These are phyloP conservation scores for Phlogophora meticulosa DNA, from an alignment of 2,888 invertebrate species.

Conservation along the genomic window DNA sequence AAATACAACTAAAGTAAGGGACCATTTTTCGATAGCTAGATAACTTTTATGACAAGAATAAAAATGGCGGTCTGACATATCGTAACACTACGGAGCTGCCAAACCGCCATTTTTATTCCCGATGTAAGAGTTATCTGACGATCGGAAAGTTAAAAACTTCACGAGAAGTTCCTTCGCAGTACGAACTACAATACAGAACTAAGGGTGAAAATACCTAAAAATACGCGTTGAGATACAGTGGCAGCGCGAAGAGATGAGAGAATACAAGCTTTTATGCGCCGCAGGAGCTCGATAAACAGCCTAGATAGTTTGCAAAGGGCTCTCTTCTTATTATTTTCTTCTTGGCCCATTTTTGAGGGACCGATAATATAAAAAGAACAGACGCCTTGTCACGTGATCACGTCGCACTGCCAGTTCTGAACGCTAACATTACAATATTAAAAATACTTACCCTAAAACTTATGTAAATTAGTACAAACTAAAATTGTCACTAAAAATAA, in stretches of 20 bases:
- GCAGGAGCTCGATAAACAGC: not conserved
- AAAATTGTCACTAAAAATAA: constrained; percentile 59
- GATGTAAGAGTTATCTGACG: too few species aligned
- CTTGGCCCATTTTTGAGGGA: too few species aligned
- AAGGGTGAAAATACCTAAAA: constrained; percentile 15
- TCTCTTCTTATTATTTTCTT: too few species aligned
- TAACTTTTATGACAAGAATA: too few species aligned
- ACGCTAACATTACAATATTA: constrained; percentile 41
- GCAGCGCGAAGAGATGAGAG: not conserved
- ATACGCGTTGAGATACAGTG: constrained; percentile 8
- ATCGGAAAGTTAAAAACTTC: constrained; percentile 42
- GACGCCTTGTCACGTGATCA: not conserved
- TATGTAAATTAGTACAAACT: constrained; percentile 75
- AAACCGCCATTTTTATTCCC: too few species aligned
- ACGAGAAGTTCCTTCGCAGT: not conserved
- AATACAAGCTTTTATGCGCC: not conserved
- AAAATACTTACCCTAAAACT: constrained; percentile 80
- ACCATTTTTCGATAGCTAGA: too few species aligned
- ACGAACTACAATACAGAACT: not conserved
- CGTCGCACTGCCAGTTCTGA: constrained; percentile 5
- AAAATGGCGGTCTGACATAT: too few species aligned
- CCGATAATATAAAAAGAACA: not conserved
- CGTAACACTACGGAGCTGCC: too few species aligned
- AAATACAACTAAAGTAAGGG: constrained; percentile 53
- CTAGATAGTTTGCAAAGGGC: not conserved